phyloP scores from a whole-genome alignment of 2,113 vertebrate species.

The Urocitellus parryii region DNA sequence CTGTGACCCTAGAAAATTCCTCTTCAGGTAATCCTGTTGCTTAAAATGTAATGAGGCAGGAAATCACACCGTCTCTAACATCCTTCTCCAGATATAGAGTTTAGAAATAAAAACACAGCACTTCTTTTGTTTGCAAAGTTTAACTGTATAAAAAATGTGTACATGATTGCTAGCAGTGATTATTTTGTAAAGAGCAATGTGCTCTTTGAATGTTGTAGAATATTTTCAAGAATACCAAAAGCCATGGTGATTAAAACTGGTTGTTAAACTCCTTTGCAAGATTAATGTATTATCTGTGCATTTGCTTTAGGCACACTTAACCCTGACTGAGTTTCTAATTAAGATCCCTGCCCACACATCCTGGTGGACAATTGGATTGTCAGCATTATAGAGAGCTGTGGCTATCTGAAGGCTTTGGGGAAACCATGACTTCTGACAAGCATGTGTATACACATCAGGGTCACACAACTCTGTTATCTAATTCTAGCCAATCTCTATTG shows the following conservation, averaged over 20 bases:
- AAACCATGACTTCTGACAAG: neutral
- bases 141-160: neutral
- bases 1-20: neutral
- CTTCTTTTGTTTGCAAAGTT: constrained; percentile 1
- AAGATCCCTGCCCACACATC: neutral
- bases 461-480: neutral
- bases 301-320: neutral
- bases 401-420: neutral
- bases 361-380: neutral
- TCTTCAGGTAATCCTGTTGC: neutral
- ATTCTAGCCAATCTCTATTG: neutral
- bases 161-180: no score
- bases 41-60: neutral
- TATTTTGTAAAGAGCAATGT: neutral
- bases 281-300: neutral
- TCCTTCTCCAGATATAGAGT: neutral
- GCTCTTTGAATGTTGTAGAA: neutral
- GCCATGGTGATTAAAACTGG: neutral
- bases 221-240: neutral
- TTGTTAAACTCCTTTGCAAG: neutral
- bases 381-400: neutral
- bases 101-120: neutral
- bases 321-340: neutral
- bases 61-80: neutral
- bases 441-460: neutral